These are phyloP conservation scores for Brachionus angularis DNA, from an alignment of 1,140 invertebrate species.

Conservation along the genomic window DNA sequence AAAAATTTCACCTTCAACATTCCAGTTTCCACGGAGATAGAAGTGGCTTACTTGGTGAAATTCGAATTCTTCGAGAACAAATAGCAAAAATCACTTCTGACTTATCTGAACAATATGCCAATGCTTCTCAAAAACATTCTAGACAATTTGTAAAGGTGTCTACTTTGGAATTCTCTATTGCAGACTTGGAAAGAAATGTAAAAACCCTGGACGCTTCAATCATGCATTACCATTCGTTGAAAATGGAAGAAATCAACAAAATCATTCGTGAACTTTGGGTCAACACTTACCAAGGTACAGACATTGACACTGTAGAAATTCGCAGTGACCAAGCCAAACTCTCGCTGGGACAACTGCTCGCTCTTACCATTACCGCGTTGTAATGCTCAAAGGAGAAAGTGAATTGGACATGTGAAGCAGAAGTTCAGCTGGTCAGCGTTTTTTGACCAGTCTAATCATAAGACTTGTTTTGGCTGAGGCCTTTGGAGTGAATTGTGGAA, in stretches of 20 bases:
- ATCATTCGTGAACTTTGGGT: background rate
- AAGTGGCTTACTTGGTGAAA: no score
- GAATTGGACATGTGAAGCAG: slow-evolving; percentile 92
- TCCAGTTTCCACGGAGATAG: no score
- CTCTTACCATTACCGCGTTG: slow-evolving; percentile 71
- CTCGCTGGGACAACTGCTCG: slow-evolving; percentile 30
- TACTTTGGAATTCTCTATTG: background rate
- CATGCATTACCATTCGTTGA: background rate
- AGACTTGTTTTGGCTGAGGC: slow-evolving; percentile 77
- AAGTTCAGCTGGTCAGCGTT: slow-evolving; percentile 92
- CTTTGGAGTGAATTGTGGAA: slow-evolving; percentile 83
- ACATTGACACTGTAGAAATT: background rate
- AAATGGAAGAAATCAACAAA: background rate
- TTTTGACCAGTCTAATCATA: slow-evolving; percentile 85
- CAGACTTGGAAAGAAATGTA: background rate
- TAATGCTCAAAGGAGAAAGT: slow-evolving; percentile 61
- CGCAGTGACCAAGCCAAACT: background rate
- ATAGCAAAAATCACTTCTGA: background rate
- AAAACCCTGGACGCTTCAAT: background rate
- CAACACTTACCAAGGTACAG: background rate
- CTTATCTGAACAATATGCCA: background rate
- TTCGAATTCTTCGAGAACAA: background rate
- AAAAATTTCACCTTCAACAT: no score
- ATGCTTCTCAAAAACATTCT: background rate
- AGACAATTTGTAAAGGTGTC: background rate